Conservation (phyloP, 2,113 vertebrate genomes). For the Genyomyrus donnyi region DNA sequence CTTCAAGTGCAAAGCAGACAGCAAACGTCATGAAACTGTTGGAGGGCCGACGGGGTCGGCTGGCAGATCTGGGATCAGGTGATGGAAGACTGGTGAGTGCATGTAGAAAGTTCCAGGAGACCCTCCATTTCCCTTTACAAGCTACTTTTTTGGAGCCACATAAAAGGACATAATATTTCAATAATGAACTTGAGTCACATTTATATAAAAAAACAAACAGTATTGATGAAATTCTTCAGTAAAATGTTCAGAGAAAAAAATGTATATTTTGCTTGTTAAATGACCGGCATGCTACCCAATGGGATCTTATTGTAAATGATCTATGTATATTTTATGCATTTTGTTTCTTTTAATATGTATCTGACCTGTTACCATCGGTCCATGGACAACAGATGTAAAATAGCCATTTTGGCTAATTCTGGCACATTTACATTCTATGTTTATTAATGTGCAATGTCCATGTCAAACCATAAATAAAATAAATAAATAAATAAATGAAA, state of each 20-base stretch:
- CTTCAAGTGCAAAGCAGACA: conserved; percentile 55
- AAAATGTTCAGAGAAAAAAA: background rate
- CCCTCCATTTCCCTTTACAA: background rate
- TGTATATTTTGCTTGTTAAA: background rate
- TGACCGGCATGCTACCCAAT: background rate
- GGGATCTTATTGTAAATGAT: background rate
- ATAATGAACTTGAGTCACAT: background rate
- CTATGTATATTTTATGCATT: no score
- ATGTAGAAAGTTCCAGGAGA: background rate
- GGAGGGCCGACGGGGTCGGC: conserved; percentile 46
- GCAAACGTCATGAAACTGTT: conserved; percentile 56
- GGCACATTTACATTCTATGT: no score
- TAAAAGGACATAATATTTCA: background rate
- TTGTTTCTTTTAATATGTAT: no score
- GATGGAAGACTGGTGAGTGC: conserved; percentile 58
- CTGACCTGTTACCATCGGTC: no score
- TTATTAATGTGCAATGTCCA: no score
- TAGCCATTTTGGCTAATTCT: no score
- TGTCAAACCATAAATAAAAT: no score
- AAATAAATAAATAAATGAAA: background rate
- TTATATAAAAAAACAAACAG: background rate
- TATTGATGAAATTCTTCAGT: background rate
- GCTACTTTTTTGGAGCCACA: background rate
- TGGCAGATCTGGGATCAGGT: conserved; percentile 65
- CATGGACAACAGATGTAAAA: no score